Conservation (phyloP, 2,888 invertebrate species). For the Sepioteuthis lessoniana region DNA sequence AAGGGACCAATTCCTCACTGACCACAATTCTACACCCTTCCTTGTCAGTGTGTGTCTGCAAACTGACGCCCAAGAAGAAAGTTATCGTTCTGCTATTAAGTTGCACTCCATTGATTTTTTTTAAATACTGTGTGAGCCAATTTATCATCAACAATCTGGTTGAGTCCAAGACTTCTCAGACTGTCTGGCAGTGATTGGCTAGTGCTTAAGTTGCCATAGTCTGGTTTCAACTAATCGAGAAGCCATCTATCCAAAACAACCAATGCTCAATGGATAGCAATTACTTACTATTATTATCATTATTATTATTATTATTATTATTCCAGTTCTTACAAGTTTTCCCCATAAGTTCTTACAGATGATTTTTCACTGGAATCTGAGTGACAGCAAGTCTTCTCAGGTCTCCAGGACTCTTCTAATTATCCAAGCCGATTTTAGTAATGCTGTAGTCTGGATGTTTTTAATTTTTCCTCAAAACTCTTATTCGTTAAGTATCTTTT, state of each 20-base stretch:
- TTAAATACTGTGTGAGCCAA: not conserved
- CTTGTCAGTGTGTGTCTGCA: not conserved
- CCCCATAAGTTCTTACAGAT: too few species aligned
- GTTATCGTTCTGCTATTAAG: constrained; percentile 20
- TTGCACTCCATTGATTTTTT: not conserved
- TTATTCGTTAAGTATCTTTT: too few species aligned
- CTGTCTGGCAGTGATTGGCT: not conserved
- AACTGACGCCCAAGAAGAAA: not conserved
- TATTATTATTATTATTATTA: not conserved
- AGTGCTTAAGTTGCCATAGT: not conserved
- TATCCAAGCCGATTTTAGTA: too few species aligned
- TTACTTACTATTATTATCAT: not conserved
- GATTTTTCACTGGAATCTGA: too few species aligned
- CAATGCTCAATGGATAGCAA: not conserved
- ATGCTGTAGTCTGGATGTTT: too few species aligned
- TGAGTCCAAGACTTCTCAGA: not conserved
- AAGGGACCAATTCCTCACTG: constrained; percentile 8
- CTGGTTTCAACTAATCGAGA: not conserved
- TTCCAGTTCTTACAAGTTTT: too few species aligned
- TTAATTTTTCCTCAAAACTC: too few species aligned
- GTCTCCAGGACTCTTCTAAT: too few species aligned
- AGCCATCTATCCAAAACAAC: not conserved
- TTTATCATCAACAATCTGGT: constrained; percentile 10
- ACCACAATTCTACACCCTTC: constrained; percentile 33
- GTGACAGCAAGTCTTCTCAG: too few species aligned